Percentiles rank a stretch among this genome's conserved stretches.
phyloP scores from a whole-genome alignment of 2,888 invertebrate genomes.

The Pinctada fucata region DNA sequence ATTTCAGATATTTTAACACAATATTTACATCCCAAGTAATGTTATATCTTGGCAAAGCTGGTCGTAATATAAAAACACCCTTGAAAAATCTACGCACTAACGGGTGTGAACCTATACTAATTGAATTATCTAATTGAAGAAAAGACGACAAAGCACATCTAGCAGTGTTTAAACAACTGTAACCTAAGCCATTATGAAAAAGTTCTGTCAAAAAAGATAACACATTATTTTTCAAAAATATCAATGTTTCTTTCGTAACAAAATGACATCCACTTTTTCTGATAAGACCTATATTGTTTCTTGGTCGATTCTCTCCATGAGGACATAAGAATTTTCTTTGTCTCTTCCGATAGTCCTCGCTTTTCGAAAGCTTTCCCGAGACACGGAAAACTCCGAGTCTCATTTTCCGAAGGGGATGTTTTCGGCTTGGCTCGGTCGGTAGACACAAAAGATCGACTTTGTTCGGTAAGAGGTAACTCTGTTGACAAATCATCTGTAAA shows the following conservation, averaged over 20 bases:
- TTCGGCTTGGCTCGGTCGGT: slow-evolving; percentile 27
- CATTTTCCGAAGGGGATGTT: slow-evolving; percentile 39
- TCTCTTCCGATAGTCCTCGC: slow-evolving; percentile 35
- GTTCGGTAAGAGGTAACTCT: slow-evolving; percentile 13
- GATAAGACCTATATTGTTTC: slow-evolving; percentile 41
- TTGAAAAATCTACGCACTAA: slow-evolving; percentile 39
- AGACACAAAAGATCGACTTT: slow-evolving; percentile 19
- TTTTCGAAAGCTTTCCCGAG: slow-evolving; percentile 39
- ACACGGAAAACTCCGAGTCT: slow-evolving; percentile 40
- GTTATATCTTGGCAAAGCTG: too few species aligned
- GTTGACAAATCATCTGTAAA: slow-evolving; percentile 18
- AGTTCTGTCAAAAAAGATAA: slow-evolving; percentile 31
- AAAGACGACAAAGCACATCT: slow-evolving; percentile 38
- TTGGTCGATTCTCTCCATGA: slow-evolving; percentile 43
- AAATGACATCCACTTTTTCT: slow-evolving; percentile 41
- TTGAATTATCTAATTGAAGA: slow-evolving; percentile 11
- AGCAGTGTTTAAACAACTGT: slow-evolving; percentile 43
- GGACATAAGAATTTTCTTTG: slow-evolving; percentile 30
- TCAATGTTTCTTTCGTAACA: slow-evolving; percentile 12
- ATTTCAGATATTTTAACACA: slow-evolving; percentile 38
- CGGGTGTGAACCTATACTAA: slow-evolving; percentile 17
- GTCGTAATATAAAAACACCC: slow-evolving; percentile 39
- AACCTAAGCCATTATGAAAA: slow-evolving; percentile 29
- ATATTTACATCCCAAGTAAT: slow-evolving; percentile 42
- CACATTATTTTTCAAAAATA: slow-evolving; percentile 20